Evolutionary conservation across 2,888 invertebrate genomes (phyloP).

Genomic region (Eumerus sabulonum): DNA sequence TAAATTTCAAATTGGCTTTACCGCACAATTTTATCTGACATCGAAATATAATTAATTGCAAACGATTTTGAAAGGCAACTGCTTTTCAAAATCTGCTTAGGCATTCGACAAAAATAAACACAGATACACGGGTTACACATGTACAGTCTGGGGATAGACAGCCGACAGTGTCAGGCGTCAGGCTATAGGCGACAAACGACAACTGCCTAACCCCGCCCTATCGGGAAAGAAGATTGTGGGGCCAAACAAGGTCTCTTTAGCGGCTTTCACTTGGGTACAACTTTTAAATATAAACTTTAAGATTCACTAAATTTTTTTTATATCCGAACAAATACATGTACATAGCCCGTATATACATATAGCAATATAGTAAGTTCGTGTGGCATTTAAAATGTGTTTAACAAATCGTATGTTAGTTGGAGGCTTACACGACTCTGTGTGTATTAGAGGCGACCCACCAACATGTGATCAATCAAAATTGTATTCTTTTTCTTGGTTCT

Average conservation of each 20-base stretch:
- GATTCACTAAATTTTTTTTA: slow-evolving; percentile 18
- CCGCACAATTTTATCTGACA: slow-evolving; percentile 61
- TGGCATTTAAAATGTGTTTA: slow-evolving; percentile 61
- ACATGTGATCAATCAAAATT: slow-evolving; percentile 59
- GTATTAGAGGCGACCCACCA: slow-evolving; percentile 60
- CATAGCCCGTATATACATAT: slow-evolving; percentile 2
- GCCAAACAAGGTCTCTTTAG: slow-evolving; percentile 40
- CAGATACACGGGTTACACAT: slow-evolving; percentile 14
- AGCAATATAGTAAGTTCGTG: not conserved
- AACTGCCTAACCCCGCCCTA: slow-evolving; percentile 15
- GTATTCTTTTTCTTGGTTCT: too few species aligned
- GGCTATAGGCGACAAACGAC: slow-evolving; percentile 16
- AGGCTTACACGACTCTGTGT: slow-evolving; percentile 57
- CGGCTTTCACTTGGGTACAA: slow-evolving; percentile 59
- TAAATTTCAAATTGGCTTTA: slow-evolving; percentile 42
- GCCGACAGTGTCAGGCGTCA: too few species aligned
- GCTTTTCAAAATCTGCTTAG: slow-evolving; percentile 46
- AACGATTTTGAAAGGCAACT: slow-evolving; percentile 64
- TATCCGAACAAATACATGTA: slow-evolving; percentile 17
- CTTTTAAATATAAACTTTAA: slow-evolving; percentile 39
- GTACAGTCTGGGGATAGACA: not conserved
- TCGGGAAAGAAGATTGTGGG: slow-evolving; percentile 4
- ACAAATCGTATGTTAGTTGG: slow-evolving; percentile 61
- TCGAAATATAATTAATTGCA: slow-evolving; percentile 60
- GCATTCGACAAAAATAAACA: slow-evolving; percentile 59